Conservation (phyloP, 2,797 vertebrate species). For the Lerista edwardsae region DNA sequence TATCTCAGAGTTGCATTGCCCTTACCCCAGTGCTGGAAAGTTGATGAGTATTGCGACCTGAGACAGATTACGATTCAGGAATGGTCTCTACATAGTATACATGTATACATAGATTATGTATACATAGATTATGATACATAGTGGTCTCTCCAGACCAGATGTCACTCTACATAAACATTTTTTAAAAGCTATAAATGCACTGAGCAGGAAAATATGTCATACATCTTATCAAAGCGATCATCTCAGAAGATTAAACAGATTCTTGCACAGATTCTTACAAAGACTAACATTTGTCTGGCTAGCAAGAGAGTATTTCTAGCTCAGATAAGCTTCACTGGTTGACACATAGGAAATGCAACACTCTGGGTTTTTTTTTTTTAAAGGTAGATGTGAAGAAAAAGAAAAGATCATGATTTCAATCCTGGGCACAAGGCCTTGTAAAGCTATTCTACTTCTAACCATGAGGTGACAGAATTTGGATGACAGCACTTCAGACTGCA, state of each 20-base stretch:
- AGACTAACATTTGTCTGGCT: conserved; percentile 53
- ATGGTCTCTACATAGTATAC: too few relatives aligned
- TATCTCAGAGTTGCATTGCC: too few relatives aligned
- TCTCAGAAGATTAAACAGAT: conserved; percentile 40
- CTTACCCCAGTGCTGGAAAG: too few relatives aligned
- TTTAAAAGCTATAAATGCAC: conserved; percentile 52
- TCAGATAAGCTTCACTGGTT: conserved; percentile 52
- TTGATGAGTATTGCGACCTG: too few relatives aligned
- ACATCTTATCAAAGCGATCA: conserved; percentile 46
- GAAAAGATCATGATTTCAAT: background rate
- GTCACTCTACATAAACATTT: conserved; percentile 29
- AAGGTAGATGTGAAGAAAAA: conserved; percentile 13
- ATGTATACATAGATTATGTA: too few relatives aligned
- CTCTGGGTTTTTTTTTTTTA: conserved; percentile 2
- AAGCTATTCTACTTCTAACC: too few relatives aligned
- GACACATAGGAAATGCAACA: conserved; percentile 48
- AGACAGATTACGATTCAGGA: conserved; percentile 31
- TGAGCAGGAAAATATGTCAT: conserved; percentile 38
- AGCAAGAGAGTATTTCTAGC: conserved; percentile 60
- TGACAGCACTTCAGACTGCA: background rate
- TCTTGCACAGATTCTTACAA: conserved; percentile 46
- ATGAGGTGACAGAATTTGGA: accelerated
- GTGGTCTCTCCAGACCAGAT: conserved; percentile 39
- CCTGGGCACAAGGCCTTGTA: background rate
- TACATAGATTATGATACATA: too few relatives aligned